Evolutionary conservation across 2,113 vertebrate genomes (phyloP).

Genomic region (Cyanoderma ruficeps): DNA sequence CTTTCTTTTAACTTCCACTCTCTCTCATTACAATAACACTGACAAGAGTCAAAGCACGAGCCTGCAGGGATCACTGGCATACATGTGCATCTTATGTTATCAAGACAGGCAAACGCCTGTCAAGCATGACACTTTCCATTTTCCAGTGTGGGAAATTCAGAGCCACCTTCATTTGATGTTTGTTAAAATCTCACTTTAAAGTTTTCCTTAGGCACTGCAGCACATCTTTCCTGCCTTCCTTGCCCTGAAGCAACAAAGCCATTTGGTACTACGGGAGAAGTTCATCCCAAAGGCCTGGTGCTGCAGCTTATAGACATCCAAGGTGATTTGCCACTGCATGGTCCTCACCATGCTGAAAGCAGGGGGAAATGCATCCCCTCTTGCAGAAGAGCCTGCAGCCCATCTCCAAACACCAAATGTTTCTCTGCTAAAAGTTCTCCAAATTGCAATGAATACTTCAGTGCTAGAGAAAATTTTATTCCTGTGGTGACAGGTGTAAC

Average conservation of each 20-base stretch:
- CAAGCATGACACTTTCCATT: neutral
- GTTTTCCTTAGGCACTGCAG: neutral
- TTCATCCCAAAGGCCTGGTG: neutral
- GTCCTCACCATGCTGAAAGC: rapidly evolving
- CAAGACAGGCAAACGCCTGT: neutral
- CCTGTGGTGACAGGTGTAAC: neutral
- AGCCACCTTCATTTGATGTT: neutral
- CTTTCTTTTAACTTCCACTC: neutral
- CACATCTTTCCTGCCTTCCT: neutral
- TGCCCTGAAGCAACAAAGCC: neutral
- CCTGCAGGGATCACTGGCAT: neutral
- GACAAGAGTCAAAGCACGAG: neutral
- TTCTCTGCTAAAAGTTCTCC: neutral
- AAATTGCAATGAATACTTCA: neutral
- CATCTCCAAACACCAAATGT: neutral
- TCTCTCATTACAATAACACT: neutral
- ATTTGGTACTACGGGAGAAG: neutral
- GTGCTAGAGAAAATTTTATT: neutral
- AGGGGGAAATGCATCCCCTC: neutral
- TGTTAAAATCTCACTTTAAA: neutral
- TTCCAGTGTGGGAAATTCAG: neutral
- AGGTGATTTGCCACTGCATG: neutral
- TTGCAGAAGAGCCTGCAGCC: neutral
- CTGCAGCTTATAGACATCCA: neutral
- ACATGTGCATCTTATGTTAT: neutral